Percentiles rank a stretch among this genome's conserved stretches.
phyloP scores from a whole-genome alignment of 2,888 invertebrate species.

The Lathronympha strigana region DNA sequence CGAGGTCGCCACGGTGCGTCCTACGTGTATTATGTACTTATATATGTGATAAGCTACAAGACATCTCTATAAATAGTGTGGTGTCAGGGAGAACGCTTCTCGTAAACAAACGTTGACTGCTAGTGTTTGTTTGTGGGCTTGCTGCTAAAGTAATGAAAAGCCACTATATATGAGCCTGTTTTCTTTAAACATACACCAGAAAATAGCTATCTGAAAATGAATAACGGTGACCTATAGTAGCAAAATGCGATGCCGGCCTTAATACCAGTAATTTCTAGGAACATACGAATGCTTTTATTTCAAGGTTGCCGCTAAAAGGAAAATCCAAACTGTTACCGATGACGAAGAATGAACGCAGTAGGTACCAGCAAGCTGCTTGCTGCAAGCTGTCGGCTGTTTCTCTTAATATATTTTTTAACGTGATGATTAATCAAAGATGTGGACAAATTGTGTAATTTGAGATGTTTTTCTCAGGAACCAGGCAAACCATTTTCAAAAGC shows the following conservation, averaged over 20 bases:
- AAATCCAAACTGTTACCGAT: constrained; percentile 6
- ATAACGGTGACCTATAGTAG: constrained; percentile 23
- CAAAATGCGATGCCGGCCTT: constrained; percentile 42
- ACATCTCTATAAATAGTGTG: constrained; percentile 28
- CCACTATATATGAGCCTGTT: constrained; percentile 15
- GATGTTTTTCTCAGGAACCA: no score
- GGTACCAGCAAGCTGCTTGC: not conserved
- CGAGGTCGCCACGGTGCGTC: constrained; percentile 78
- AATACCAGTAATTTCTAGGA: constrained; percentile 66
- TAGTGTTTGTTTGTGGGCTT: not conserved
- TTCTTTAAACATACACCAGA: constrained; percentile 10
- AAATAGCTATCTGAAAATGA: constrained; percentile 15
- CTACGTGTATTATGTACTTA: constrained; percentile 62
- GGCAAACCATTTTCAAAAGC: no score
- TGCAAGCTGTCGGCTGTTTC: no score
- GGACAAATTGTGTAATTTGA: no score
- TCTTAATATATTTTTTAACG: no score
- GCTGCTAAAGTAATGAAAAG: not conserved
- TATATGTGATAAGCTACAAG: constrained; percentile 39
- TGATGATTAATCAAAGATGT: no score
- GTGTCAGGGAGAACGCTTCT: constrained; percentile 33
- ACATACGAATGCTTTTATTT: constrained; percentile 72
- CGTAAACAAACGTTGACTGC: constrained; percentile 2
- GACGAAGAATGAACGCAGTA: not conserved
- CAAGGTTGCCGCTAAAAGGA: constrained; percentile 57